Base-by-base conservation (phyloP, 2,113 vertebrate species). In the Ginglymostoma cirratum region DNA sequence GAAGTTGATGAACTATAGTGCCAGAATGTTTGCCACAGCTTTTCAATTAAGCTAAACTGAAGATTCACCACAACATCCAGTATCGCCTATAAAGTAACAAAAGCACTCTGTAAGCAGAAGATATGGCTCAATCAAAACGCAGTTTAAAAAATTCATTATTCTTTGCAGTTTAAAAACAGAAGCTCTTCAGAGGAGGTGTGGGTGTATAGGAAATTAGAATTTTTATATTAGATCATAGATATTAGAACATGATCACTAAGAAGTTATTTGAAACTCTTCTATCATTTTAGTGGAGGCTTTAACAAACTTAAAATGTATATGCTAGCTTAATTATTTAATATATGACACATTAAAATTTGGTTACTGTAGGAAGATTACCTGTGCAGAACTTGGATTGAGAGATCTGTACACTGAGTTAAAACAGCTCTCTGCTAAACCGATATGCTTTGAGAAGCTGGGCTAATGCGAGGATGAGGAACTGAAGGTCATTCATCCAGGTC, bases 11-110 rank as follows among this genome's bases (percentile, higher is more conserved):
- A 98, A 97, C 98, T 98, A 97, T 98, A 98, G 96, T 98, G 98
- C 98, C 98, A 98, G 97, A 98, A 98, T 96, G 98, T 98, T 98
- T 98, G 98, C 98, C 98, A 98, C 96, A 98, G 96, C 97, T 98
- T 98, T 97, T 98, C 98, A 97, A 98, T 98, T 96, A 98, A 97
- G 96, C 98, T 98, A 97, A 98, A 98, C 0, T 98, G 98, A 97
- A 98, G 98, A 97, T 98, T 98, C 96, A 98, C 98, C 97, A 98
- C 98, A 96, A 98, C 98, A 96, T 98, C 98, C 97, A 98, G 96
- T 97, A 98, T 98, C 96, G 98, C 98, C 98, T 98, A 65, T 96
- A 89, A 97, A 96, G 97, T 69, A 96, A 95, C 96, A 97, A 42
- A 52, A 72, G 34, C 19, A 89, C 15, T 5, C 14, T 92, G 55